Evolutionary conservation across 2,797 vertebrate genomes (phyloP).

Genomic region (Rhabdomys pumilio): DNA sequence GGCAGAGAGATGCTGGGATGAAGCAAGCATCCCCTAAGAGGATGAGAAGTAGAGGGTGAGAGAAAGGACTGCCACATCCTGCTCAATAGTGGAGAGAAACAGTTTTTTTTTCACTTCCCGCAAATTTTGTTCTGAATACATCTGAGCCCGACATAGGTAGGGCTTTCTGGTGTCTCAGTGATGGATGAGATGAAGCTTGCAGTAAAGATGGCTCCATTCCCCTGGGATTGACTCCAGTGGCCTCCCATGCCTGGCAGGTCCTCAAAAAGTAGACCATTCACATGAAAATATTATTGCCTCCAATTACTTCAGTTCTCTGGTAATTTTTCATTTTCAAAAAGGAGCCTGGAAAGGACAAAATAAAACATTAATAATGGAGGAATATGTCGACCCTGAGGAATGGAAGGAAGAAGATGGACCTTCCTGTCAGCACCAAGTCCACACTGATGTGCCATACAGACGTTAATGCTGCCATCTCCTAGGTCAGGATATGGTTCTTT

Average conservation of each 20-base stretch:
- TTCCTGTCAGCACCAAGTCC: neutral
- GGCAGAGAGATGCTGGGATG: neutral
- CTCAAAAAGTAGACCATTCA: slow-evolving; percentile 41
- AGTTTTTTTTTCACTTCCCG: neutral
- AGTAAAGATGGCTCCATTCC: neutral
- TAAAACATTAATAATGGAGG: neutral
- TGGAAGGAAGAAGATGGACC: neutral
- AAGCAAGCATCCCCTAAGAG: slow-evolving; percentile 53
- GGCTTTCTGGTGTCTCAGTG: neutral
- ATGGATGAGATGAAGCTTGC: neutral
- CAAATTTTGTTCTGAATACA: slow-evolving; percentile 41
- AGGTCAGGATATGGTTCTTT: neutral
- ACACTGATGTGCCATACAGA: neutral
- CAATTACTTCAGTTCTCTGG: neutral
- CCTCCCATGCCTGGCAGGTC: neutral
- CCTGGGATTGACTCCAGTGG: neutral
- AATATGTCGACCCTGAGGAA: neutral
- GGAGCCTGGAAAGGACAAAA: neutral
- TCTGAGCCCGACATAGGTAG: slow-evolving; percentile 67
- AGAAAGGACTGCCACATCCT: neutral
- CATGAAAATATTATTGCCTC: neutral
- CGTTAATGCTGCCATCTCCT: neutral
- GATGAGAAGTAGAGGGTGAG: neutral
- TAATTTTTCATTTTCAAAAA: slow-evolving; percentile 55
- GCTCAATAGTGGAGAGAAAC: slow-evolving; percentile 35